Base-by-base conservation (phyloP, 1,140 invertebrate genomes). In the Achroia grisella region DNA sequence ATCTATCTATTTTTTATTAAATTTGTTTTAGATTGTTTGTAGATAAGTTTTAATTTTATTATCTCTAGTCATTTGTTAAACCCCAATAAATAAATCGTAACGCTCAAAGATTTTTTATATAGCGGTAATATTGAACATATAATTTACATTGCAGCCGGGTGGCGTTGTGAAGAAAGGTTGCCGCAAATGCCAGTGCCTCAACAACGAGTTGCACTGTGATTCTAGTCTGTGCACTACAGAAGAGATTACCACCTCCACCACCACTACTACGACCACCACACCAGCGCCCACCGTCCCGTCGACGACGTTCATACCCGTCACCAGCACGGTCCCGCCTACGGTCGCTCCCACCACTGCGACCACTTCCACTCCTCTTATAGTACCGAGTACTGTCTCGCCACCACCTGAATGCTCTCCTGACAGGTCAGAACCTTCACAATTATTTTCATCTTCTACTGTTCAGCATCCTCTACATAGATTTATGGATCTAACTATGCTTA, bases 181-280 rank as follows among this genome's bases (percentile, higher is more conserved):
- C 57, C 87, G 89, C 62, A 86, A 88, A 10, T 95, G 94, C 56
- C 93, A 94, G 56, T 95, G 94, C 57, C 74, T 93, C 1, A 88
- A 93, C 56, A 94, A 95, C 73, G 87, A 86, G n/a, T 89, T 92
- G 50, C 79, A 90, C 39, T 93, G 92, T 67, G 89, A 89, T 67
- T 77, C 76, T 48, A 87, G 74, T 12, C 64, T 75, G 8, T 91
- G 91, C 2, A 37, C 42, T 37, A 6, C 42, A 30, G 2, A 41
- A 15, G 8, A 46, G n/a, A 1, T 36, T 28, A 12, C 31, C 45
- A 8, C 36, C 44, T 45, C 48, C 1, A 30, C 42, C 1, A 43
- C 48, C 10, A 43, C 47, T 8, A 49, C 58, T 2, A 13, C 39
- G 13, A 39, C 45, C 4, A 12, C 39, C n/a, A 23, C 6, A n/a